Evolutionary conservation across 1,140 invertebrate genomes (phyloP).

Genomic region (Zeugodacus cucurbitae): DNA sequence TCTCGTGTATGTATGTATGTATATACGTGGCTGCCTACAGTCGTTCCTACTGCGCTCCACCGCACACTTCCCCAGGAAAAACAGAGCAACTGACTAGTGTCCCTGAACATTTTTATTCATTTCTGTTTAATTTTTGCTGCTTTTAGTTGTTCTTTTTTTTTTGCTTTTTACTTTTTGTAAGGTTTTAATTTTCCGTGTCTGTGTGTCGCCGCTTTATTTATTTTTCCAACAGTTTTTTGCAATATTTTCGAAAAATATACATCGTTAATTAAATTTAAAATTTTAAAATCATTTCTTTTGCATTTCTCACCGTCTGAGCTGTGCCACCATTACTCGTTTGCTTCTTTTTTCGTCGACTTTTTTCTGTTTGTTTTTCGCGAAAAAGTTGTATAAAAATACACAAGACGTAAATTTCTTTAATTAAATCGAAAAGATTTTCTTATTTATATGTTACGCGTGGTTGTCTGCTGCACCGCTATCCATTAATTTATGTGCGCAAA

Average conservation of each 20-base stretch:
- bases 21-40: neutral
- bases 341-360: neutral
- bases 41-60: neutral
- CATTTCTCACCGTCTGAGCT: neutral
- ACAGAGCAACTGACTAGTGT: neutral
- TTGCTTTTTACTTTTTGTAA: too few species aligned
- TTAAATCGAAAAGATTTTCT: slow-evolving; percentile 15
- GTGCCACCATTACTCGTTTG: neutral
- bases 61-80: neutral
- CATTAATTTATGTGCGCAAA: slow-evolving; percentile 13
- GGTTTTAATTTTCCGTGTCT: neutral
- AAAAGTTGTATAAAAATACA: neutral
- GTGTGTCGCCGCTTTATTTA: neutral
- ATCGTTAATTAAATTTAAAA: slow-evolving; percentile 5
- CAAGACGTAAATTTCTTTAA: neutral
- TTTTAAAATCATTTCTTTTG: neutral
- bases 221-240: neutral
- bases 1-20: neutral
- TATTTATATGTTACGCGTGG: slow-evolving; percentile 20
- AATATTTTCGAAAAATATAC: neutral
- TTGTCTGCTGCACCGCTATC: slow-evolving; percentile 13
- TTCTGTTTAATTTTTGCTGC: neutral
- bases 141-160: neutral
- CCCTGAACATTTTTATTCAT: slow-evolving; percentile 5
- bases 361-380: neutral